Evolutionary conservation across 2,113 vertebrate genomes (phyloP).

Genomic region (Poecilia latipinna): DNA sequence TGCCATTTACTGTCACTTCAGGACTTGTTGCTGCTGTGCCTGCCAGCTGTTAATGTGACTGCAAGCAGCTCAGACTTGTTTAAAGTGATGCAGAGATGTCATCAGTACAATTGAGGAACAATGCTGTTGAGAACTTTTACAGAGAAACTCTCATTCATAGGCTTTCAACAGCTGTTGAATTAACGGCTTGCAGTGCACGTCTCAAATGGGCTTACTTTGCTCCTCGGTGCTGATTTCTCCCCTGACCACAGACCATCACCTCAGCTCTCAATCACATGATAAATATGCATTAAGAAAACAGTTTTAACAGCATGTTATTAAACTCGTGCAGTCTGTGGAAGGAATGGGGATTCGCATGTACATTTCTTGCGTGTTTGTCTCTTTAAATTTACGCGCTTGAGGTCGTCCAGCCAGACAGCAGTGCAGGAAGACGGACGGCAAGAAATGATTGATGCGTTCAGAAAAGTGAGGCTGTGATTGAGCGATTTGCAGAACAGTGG

Average conservation of each 20-base stretch:
- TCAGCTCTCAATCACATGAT: slow-evolving; percentile 52
- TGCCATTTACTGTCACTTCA: background rate
- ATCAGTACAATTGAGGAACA: no score
- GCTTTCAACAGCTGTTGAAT: background rate
- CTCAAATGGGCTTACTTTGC: background rate
- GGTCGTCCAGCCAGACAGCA: slow-evolving; percentile 10
- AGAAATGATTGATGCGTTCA: slow-evolving; percentile 54
- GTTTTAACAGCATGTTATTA: slow-evolving; percentile 25
- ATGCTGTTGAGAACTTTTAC: background rate
- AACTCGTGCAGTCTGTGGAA: slow-evolving; percentile 12
- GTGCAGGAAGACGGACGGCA: slow-evolving; percentile 33
- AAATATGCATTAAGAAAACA: background rate
- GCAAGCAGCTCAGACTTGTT: background rate
- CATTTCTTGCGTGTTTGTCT: background rate
- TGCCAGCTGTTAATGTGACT: background rate
- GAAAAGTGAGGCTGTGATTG: slow-evolving; percentile 53
- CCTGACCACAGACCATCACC: slow-evolving; percentile 33
- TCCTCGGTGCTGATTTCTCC: slow-evolving; percentile 45
- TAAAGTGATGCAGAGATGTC: background rate
- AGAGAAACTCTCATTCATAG: background rate
- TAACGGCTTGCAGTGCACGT: background rate
- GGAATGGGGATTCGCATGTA: no score
- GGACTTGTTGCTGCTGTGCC: background rate
- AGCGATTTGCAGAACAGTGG: slow-evolving; percentile 45
- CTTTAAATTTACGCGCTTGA: slow-evolving; percentile 1